Percentiles rank a stretch among this genome's conserved stretches.
Conservation (phyloP, 2,797 vertebrate species). For the Sorex maritimensis region DNA sequence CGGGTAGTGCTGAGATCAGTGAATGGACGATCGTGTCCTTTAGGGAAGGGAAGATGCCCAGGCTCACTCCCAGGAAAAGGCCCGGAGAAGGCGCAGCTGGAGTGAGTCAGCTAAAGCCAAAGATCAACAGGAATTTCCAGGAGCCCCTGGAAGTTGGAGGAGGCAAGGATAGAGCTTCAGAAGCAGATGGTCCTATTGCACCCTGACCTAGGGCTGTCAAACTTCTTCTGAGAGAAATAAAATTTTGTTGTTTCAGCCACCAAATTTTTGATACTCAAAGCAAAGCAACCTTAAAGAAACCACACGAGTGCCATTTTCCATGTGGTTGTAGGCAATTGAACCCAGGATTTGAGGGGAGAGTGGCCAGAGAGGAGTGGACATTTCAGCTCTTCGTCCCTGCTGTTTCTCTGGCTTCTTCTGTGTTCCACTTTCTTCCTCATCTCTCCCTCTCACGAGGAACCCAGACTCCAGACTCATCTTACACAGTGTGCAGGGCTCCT, state of each 20-base stretch:
- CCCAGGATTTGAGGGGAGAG: not conserved
- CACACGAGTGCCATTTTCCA: not conserved
- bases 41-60: not conserved
- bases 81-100: not conserved
- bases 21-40: not conserved
- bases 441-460: not conserved
- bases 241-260: conserved; percentile 16
- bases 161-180: not conserved
- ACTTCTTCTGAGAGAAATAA: not conserved
- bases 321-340: not conserved
- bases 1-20: not conserved
- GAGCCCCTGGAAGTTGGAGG: not conserved
- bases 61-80: not conserved
- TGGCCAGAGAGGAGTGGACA: not conserved
- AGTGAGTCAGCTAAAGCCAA: not conserved
- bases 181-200: not conserved
- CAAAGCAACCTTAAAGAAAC: not conserved
- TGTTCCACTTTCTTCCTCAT: not conserved
- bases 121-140: not conserved
- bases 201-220: not conserved
- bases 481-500: not conserved
- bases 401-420: not conserved
- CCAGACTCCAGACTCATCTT: not conserved
- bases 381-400: not conserved
- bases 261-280: not conserved